phyloP scores from a whole-genome alignment of 2,797 vertebrate species.

The Lophius americanus region DNA sequence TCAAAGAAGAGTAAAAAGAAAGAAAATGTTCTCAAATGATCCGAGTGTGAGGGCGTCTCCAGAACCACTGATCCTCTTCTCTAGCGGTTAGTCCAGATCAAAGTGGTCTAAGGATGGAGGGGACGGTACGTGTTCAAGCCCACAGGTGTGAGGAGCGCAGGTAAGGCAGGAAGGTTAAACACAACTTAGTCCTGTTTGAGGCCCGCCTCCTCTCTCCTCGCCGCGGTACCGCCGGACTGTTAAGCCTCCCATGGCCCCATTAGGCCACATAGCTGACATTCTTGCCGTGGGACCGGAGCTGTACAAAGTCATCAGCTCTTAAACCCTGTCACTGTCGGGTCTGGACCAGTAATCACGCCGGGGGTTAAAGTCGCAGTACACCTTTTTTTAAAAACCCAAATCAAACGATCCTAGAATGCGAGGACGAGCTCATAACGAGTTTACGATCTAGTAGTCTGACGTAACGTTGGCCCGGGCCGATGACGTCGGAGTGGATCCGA shows the following conservation, averaged over 20 bases:
- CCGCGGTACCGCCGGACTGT: conserved; percentile 49
- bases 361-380: not conserved
- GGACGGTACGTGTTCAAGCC: not conserved
- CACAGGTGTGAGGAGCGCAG: not conserved
- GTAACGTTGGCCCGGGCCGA: too few relatives aligned
- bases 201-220: conserved; percentile 32
- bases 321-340: conserved; percentile 50
- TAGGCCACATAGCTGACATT: conserved; percentile 75
- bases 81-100: too few relatives aligned
- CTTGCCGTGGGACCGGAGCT: conserved; percentile 65
- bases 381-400: too few relatives aligned
- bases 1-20: too few relatives aligned
- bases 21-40: too few relatives aligned
- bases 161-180: conserved; percentile 21
- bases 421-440: too few relatives aligned
- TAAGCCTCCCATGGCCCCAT: conserved; percentile 72
- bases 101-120: too few relatives aligned
- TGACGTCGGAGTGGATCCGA: too few relatives aligned
- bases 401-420: too few relatives aligned
- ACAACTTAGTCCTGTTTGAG: conserved; percentile 31
- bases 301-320: conserved; percentile 61
- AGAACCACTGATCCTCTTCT: too few relatives aligned
- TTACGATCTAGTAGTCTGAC: too few relatives aligned
- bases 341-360: conserved; percentile 9
- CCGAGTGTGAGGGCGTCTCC: too few relatives aligned